Conservation (phyloP, 2,113 vertebrate species). For the Oxyura jamaicensis region DNA sequence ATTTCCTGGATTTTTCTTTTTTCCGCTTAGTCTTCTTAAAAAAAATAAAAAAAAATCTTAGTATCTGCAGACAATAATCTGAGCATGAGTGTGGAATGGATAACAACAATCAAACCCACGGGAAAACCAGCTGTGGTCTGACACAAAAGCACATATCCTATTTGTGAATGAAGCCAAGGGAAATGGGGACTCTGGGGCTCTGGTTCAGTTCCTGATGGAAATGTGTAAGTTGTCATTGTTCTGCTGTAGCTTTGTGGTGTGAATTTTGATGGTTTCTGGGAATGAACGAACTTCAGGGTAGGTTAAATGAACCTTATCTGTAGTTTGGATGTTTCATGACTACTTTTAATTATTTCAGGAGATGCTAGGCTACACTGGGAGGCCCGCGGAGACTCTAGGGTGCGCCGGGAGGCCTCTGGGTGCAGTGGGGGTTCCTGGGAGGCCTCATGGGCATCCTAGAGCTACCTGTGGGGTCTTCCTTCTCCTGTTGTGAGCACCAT, state of each 20-base stretch:
- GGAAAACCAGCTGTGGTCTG: not conserved
- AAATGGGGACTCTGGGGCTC: not conserved
- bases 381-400: too few relatives aligned
- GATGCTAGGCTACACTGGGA: too few relatives aligned
- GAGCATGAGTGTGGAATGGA: not conserved
- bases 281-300: not conserved
- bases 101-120: not conserved
- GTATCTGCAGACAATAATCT: not conserved
- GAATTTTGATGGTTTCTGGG: not conserved
- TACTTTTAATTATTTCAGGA: not conserved
- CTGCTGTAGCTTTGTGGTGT: not conserved
- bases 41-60: not conserved
- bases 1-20: not conserved
- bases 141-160: rapidly evolving
- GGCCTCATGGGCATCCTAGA: too few relatives aligned
- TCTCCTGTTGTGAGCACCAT: too few relatives aligned
- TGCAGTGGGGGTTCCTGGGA: too few relatives aligned
- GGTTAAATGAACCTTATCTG: not conserved
- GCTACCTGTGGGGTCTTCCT: too few relatives aligned
- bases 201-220: not conserved
- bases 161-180: not conserved
- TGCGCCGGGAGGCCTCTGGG: too few relatives aligned
- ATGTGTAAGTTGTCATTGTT: not conserved
- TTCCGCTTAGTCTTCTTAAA: too few relatives aligned
- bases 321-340: not conserved